These are phyloP conservation scores for Dysmachus trigonus DNA, from an alignment of 2,888 invertebrate genomes.

Conservation along the genomic window DNA sequence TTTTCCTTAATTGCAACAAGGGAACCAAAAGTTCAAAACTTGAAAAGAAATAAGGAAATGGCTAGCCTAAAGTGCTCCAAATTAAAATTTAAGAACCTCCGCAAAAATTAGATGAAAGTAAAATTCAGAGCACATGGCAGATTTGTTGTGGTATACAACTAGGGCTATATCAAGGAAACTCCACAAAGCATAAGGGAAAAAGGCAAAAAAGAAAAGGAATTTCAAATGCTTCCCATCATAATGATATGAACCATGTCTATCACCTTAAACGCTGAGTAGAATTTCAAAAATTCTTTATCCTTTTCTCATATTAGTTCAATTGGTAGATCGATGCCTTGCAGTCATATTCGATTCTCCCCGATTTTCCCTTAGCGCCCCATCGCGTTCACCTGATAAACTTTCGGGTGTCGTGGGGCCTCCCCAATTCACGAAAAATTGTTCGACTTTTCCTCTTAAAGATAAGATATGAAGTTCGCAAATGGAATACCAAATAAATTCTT, in stretches of 20 bases:
- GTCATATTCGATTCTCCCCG: not conserved
- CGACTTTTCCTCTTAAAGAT: constrained; percentile 41
- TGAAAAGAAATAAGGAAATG: not conserved
- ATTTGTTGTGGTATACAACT: not conserved
- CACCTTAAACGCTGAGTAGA: not conserved
- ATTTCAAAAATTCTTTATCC: constrained; percentile 25
- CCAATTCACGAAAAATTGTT: constrained; percentile 14
- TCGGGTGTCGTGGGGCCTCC: constrained; percentile 4
- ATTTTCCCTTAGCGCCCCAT: not conserved
- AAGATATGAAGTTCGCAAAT: constrained; percentile 48
- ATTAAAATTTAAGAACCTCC: not conserved
- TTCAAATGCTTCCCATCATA: constrained; percentile 4
- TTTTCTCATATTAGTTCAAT: constrained; percentile 31
- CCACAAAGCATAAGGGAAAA: not conserved
- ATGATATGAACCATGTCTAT: constrained; percentile 16
- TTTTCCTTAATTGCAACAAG: not conserved
- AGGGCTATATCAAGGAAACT: not conserved
- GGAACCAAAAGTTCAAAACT: not conserved
- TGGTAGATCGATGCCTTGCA: constrained; percentile 40
- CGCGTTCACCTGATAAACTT: constrained; percentile 47
- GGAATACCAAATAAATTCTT: constrained; percentile 50
- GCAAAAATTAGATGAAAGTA: not conserved
- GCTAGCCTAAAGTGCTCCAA: not conserved
- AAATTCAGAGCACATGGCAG: not conserved
- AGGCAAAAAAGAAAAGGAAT: not conserved